Percentiles rank a stretch among this genome's conserved stretches.
phyloP scores from a whole-genome alignment of 1,140 invertebrate species.

The Hyles vespertilio region DNA sequence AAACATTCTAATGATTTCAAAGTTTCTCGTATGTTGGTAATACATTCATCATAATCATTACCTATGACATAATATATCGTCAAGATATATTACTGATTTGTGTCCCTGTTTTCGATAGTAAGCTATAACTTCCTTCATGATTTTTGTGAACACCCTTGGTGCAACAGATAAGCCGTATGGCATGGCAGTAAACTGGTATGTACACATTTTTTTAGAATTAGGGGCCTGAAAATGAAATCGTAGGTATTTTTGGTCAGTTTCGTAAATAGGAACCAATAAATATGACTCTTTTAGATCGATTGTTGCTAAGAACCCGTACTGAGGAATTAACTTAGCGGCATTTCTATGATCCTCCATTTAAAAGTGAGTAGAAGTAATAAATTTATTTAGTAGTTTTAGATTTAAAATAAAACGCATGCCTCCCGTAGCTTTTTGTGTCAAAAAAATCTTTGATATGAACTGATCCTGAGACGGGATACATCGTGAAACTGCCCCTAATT shows the following conservation, averaged over 20 bases:
- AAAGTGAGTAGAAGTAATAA: too few species aligned
- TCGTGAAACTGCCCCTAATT: too few species aligned
- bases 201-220: constrained; percentile 10
- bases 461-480: too few species aligned
- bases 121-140: constrained; percentile 24
- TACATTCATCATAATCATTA: constrained; percentile 20
- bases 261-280: constrained; percentile 18
- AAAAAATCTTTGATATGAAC: too few species aligned
- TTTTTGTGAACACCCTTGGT: constrained; percentile 28
- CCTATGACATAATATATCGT: constrained; percentile 32
- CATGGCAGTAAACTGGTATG: constrained; percentile 26
- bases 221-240: constrained; percentile 21
- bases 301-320: too few species aligned
- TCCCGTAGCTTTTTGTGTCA: too few species aligned
- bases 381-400: constrained; percentile 12
- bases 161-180: constrained; percentile 27
- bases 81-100: constrained; percentile 26
- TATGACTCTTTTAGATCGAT: constrained; percentile 33
- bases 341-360: too few species aligned
- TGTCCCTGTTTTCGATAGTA: constrained; percentile 16
- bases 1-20: constrained; percentile 23
- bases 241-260: constrained; percentile 20
- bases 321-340: too few species aligned
- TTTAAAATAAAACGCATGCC: too few species aligned
- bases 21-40: constrained; percentile 23